A percentile compares a stretch with the other conserved stretches of the same genome.
phyloP scores from a whole-genome alignment of 2,888 invertebrate species.

The Tenthredo notha region DNA sequence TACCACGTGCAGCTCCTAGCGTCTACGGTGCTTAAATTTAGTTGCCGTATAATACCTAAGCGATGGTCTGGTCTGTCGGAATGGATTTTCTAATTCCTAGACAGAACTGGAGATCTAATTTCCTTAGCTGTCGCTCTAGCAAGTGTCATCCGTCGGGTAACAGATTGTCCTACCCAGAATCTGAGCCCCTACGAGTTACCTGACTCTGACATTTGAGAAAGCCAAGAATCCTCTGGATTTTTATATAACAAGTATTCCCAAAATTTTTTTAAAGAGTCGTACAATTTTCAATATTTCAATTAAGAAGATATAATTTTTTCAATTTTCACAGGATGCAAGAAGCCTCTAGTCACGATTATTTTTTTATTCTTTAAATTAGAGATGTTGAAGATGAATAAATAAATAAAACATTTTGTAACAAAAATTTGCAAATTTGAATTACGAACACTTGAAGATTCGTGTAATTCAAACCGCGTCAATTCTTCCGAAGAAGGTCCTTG shows the following conservation, averaged over 20 bases:
- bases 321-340: background rate
- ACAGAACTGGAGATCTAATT: conserved; percentile 70
- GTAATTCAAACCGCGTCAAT: too few species aligned
- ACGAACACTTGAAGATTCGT: background rate
- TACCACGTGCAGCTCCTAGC: background rate
- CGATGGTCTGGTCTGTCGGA: background rate
- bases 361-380: background rate
- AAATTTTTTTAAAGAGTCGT: background rate
- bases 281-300: background rate
- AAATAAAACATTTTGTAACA: background rate
- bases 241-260: background rate
- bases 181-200: background rate
- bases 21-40: background rate
- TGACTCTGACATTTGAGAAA: conserved; percentile 10
- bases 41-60: conserved; percentile 10
- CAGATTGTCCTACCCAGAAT: background rate
- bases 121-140: conserved; percentile 68
- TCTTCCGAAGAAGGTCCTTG: too few species aligned
- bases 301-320: background rate
- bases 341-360: background rate
- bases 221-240: background rate
- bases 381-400: background rate
- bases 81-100: conserved; percentile 61
- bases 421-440: background rate
- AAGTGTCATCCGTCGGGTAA: conserved; percentile 25